Evolutionary conservation across 2,797 vertebrate species (phyloP), one percentile per base, ranked within the genome.

Genomic region (Dermochelys coriacea): DNA sequence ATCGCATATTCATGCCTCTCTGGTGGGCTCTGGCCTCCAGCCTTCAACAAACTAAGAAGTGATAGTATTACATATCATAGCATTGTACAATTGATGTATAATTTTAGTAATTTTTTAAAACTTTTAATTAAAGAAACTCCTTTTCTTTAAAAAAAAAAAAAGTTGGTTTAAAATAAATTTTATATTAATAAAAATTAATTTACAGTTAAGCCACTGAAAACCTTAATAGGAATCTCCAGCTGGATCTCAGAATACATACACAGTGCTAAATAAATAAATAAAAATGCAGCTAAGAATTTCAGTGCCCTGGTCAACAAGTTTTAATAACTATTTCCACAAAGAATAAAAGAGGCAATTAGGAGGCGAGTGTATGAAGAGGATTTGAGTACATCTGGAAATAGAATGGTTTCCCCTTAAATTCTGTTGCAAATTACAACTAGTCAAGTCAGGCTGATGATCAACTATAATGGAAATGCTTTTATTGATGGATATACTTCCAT

Each of bases 21-120:
- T 87, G 75, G 55, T 49, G 6, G 91, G 52, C 57, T 79, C 86
- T 91, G 52, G 27, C 37, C 50, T 49, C 7, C 34, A 47, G 61
- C 2, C n/a, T 21, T 84, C 89, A 71, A 86, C 52, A 49, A 51
- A 83, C 45, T 29, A 10, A 80, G 80, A 71, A 92, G 49, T 82
- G 82, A 75, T 47, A 49, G 68, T 45, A 54, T 93, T 16, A 2
- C 0, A 0, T 78, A n/a, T n/a, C 57, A 21, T 81, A 49, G 15
- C 34, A 64, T 37, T 92, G 1, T 12, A 4, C 4, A 3, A 21
- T 77, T 18, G 84, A 85, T 93, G 29, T 21, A 82, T 15, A 79
- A 5, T 19, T 91, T 94, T 89, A 81, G 19, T 78, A 49, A 16
- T 3, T 29, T 5, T 12, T 64, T 83, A 52, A 31, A 75, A 31